phyloP scores from a whole-genome alignment of 2,888 invertebrate genomes.

The Spilosoma lubricipeda region DNA sequence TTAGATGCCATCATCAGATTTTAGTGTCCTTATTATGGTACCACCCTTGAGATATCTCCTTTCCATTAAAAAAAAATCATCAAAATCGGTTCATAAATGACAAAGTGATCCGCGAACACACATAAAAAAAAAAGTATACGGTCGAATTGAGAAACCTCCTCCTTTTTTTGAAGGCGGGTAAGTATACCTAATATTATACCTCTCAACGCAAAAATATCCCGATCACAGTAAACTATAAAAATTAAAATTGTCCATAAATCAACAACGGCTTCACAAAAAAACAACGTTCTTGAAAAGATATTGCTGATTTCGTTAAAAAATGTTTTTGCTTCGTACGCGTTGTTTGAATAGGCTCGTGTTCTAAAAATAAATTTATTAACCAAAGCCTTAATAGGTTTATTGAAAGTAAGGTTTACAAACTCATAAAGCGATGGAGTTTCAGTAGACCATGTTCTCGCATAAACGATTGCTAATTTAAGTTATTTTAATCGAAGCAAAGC shows the following conservation, averaged over 20 bases:
- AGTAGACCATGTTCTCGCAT: constrained; percentile 38
- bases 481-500: not conserved
- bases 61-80: no score
- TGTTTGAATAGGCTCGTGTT: constrained; percentile 35
- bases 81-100: no score
- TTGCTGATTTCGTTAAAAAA: not conserved
- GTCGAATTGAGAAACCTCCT: no score
- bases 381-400: constrained; percentile 35
- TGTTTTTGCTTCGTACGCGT: not conserved
- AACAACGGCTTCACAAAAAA: not conserved
- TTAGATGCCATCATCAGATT: no score
- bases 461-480: constrained; percentile 28
- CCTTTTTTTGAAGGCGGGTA: no score
- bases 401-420: constrained; percentile 28
- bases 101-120: no score
- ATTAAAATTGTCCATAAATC: not conserved
- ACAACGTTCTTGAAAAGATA: not conserved
- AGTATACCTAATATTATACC: not conserved
- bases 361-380: constrained; percentile 33
- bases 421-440: constrained; percentile 28
- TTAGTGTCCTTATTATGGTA: no score
- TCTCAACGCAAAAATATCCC: not conserved
- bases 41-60: no score
- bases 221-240: not conserved
- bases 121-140: no score